Evolutionary conservation across 2,113 vertebrate species (phyloP).

Genomic region (Colaptes auratus): DNA sequence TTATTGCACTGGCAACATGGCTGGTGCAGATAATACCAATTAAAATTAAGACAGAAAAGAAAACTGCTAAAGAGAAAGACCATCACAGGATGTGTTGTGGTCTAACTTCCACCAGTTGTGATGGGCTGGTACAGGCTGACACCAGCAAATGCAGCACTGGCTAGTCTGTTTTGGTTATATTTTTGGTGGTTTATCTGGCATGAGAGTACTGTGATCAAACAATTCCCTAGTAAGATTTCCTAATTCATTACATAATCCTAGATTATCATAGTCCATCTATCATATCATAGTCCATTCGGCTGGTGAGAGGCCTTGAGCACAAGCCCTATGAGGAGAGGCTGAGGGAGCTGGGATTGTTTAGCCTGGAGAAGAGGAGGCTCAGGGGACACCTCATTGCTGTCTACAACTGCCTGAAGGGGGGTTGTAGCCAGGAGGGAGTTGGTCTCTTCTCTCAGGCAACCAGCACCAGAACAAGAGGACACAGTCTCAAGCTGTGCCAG

Average conservation of each 20-base stretch:
- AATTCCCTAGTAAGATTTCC: not conserved
- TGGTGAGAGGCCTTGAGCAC: too few relatives aligned
- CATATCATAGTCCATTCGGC: too few relatives aligned
- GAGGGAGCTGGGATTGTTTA: too few relatives aligned
- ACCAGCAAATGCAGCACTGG: too few relatives aligned
- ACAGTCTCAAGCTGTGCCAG: too few relatives aligned
- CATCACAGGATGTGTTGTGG: rapidly evolving
- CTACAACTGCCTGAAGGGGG: too few relatives aligned
- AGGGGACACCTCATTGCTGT: too few relatives aligned
- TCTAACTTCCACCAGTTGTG: not conserved
- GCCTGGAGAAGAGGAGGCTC: too few relatives aligned
- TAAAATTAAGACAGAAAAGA: not conserved
- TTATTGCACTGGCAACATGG: not conserved
- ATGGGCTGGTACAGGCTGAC: not conserved
- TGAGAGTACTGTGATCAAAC: not conserved
- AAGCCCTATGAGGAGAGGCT: too few relatives aligned
- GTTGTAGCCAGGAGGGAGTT: too few relatives aligned
- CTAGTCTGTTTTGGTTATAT: not conserved
- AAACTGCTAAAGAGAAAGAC: not conserved
- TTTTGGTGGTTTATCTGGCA: not conserved
- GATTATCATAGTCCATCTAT: not conserved
- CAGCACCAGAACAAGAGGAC: too few relatives aligned
- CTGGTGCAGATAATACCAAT: not conserved
- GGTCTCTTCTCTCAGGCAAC: too few relatives aligned
- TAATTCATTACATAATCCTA: not conserved